Evolutionary conservation across 2,797 vertebrate species (phyloP), one percentile per base, ranked within the genome.

Genomic region (Allobates femoralis): DNA sequence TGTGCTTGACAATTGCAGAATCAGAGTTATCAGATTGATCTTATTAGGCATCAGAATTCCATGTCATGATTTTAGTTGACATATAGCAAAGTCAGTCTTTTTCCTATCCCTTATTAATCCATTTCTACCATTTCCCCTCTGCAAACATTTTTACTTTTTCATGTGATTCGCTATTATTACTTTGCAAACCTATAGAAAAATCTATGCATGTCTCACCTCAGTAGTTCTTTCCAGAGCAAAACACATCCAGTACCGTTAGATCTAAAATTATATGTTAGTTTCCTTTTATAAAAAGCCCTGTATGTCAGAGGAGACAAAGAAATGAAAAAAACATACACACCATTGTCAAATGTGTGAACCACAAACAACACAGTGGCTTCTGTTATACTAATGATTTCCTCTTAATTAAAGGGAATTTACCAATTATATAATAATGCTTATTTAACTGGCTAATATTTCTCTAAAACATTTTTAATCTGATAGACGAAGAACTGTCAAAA

Each of bases 381-480:
- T 74, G 21, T 50, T 50, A 50, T n/a, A 50, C 37, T 74, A 74
- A 74, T 74, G 41, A 26, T 50, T 50, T 74, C 41, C 50, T 74
- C 41, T 51, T 16, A 50, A 50, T n/a, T 77, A 32, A 77, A 77
- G 28, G 53, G 28, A 8, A 77, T 34, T 55, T 56, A 34, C 30
- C 30, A 77, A 77, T 77, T 37, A 79, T 32, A 62, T 81, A 1
- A 67, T 81, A 34, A 69, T 81, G 28, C 26, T 50, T 64, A 69
- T 81, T 67, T 66, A 55, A 55, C 30, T 55, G 30, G 67, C 19
- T 34, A 34, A 81, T 81, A 60, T n/a, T 28, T 34, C 50, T 67
- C 21, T n/a, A 81, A 1, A 23, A 32, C 50, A 32, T 19, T 2
- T 81, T 53, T 67, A 64, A 67, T 81, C 41, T 51, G 21, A 51